Evolutionary conservation across 2,113 vertebrate species (phyloP).

Genomic region (Jaculus jaculus): DNA sequence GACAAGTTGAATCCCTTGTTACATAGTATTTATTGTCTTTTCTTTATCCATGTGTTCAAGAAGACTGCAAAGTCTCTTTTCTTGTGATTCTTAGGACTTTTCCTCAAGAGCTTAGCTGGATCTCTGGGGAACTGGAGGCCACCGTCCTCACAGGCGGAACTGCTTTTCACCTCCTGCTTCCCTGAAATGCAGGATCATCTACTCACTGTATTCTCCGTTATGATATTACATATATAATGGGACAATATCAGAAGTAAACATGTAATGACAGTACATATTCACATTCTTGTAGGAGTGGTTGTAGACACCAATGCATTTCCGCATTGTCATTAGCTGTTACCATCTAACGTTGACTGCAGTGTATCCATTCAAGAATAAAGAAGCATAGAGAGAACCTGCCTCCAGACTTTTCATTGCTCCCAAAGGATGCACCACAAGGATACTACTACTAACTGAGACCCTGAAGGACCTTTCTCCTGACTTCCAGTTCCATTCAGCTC

Average conservation of each 20-base stretch:
- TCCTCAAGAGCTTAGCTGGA: conserved; percentile 48
- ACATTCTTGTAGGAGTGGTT: conserved; percentile 65
- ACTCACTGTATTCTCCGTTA: conserved; percentile 31
- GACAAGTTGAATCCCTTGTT: conserved; percentile 31
- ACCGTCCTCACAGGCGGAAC: not conserved
- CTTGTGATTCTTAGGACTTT: conserved; percentile 43
- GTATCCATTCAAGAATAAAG: conserved; percentile 79
- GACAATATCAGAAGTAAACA: conserved; percentile 54
- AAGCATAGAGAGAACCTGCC: conserved; percentile 66
- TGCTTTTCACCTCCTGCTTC: conserved; percentile 8
- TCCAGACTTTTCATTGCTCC: conserved; percentile 52
- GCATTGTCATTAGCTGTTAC: conserved; percentile 71
- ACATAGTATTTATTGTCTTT: conserved; percentile 40
- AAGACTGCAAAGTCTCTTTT: conserved; percentile 34
- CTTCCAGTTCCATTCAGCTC: not conserved
- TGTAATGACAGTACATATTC: conserved; percentile 68
- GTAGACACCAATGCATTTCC: conserved; percentile 50
- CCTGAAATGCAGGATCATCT: conserved; percentile 45
- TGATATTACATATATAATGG: conserved; percentile 59
- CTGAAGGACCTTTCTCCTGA: not conserved
- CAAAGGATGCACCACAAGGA: not conserved
- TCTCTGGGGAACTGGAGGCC: not conserved
- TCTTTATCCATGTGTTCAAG: conserved; percentile 46
- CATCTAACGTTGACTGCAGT: conserved; percentile 64
- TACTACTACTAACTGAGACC: not conserved